Conservation (phyloP, 2,113 vertebrate species). For the Spea bombifrons region DNA sequence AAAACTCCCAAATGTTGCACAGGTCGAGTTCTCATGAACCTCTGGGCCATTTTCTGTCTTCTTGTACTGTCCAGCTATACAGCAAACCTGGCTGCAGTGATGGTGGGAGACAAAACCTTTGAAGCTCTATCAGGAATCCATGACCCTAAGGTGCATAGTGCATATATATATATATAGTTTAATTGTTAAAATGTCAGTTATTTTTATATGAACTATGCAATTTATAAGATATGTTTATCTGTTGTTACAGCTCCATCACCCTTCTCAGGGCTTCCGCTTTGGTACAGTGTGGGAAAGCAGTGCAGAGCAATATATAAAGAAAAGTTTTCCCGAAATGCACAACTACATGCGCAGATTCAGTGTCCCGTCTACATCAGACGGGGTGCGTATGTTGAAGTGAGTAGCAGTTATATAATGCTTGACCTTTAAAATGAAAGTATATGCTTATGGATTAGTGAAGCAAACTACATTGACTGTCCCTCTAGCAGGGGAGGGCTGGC, state of each 20-base stretch:
- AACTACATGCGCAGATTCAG: conserved; percentile 81
- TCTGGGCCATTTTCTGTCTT: conserved; percentile 97
- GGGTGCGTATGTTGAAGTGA: conserved; percentile 87
- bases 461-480: too few species aligned
- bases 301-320: conserved; percentile 88
- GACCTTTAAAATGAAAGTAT: too few species aligned
- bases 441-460: too few species aligned
- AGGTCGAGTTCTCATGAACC: conserved; percentile 93
- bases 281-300: conserved; percentile 91
- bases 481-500: too few species aligned
- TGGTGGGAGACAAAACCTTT: conserved; percentile 96
- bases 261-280: conserved; percentile 81
- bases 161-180: not conserved
- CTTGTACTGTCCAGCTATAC: conserved; percentile 97
- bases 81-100: conserved; percentile 90
- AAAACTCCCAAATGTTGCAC: conserved; percentile 97
- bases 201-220: not conserved
- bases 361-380: conserved; percentile 80
- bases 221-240: conserved; percentile 6
- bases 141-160: conserved; percentile 81
- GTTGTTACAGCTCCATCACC: conserved; percentile 80
- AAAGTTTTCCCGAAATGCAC: conserved; percentile 87
- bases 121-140: conserved; percentile 92
- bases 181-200: not conserved
- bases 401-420: conserved; percentile 16